These are phyloP conservation scores for Trachemys scripta DNA, from an alignment of 2,113 vertebrate species.

Conservation along the genomic window DNA sequence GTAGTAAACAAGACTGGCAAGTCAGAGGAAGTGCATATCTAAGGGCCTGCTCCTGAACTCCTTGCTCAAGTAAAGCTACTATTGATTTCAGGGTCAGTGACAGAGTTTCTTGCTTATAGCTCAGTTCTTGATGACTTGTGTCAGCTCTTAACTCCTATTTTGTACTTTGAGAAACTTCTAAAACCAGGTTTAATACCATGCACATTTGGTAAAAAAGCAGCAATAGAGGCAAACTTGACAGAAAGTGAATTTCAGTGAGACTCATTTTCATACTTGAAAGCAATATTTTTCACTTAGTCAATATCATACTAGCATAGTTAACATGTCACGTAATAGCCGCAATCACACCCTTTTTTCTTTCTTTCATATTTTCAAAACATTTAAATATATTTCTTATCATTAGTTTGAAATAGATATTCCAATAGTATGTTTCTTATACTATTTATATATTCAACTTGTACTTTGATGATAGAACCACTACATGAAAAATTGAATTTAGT, in stretches of 20 bases:
- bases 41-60: not conserved
- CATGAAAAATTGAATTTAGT: not conserved
- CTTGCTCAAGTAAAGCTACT: accelerated
- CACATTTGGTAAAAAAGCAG: not conserved
- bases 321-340: not conserved
- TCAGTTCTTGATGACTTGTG: not conserved
- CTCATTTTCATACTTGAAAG: not conserved
- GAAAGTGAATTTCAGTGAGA: not conserved
- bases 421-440: not conserved
- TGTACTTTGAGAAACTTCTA: not conserved
- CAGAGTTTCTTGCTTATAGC: not conserved
- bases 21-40: accelerated
- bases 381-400: not conserved
- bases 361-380: not conserved
- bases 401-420: not conserved
- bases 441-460: not conserved
- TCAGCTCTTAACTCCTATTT: not conserved
- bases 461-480: not conserved
- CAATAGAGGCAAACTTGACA: not conserved
- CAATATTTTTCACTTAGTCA: not conserved
- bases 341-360: not conserved
- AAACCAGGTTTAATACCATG: not conserved
- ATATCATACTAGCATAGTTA: not conserved
- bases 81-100: not conserved
- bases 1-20: not conserved